These are phyloP conservation scores for Gila orcuttii DNA, from an alignment of 2,113 vertebrate species.

Conservation along the genomic window DNA sequence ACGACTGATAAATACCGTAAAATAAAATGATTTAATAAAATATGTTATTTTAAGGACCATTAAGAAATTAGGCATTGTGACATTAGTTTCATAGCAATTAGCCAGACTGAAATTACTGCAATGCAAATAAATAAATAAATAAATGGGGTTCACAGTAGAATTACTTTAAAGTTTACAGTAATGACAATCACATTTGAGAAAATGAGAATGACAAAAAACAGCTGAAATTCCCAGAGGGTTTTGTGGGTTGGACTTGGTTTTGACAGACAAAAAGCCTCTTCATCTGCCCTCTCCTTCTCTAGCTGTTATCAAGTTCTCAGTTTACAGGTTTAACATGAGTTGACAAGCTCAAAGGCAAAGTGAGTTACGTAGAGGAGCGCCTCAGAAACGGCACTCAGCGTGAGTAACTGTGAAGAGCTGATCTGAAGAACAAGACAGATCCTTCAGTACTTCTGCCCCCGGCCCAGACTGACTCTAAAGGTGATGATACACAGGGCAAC, in stretches of 20 bases:
- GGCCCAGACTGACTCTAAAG: not conserved
- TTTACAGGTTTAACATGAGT: constrained; percentile 79
- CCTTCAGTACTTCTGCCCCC: not conserved
- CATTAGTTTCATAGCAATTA: too few species aligned
- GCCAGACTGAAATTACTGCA: too few species aligned
- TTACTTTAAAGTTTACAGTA: too few species aligned
- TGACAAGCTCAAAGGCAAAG: constrained; percentile 56
- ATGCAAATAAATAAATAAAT: too few species aligned
- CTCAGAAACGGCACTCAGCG: not conserved
- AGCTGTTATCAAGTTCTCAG: constrained; percentile 77
- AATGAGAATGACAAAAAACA: constrained; percentile 15
- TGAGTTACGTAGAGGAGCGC: constrained; percentile 4
- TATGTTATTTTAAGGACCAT: too few species aligned
- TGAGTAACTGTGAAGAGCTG: not conserved
- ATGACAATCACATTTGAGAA: too few species aligned
- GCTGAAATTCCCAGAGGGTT: constrained; percentile 68
- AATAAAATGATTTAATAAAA: too few species aligned
- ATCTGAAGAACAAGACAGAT: constrained; percentile 2
- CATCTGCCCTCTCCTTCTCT: constrained; percentile 48
- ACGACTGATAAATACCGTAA: too few species aligned
- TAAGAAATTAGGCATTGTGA: too few species aligned
- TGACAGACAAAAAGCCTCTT: constrained; percentile 59
- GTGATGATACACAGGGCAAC: too few species aligned
- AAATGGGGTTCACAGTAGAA: too few species aligned
- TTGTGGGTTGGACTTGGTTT: constrained; percentile 57